Percentiles rank a stretch among this genome's conserved stretches.
These are phyloP conservation scores for Edolisoma coerulescens DNA, from an alignment of 2,113 vertebrate species.

Conservation along the genomic window DNA sequence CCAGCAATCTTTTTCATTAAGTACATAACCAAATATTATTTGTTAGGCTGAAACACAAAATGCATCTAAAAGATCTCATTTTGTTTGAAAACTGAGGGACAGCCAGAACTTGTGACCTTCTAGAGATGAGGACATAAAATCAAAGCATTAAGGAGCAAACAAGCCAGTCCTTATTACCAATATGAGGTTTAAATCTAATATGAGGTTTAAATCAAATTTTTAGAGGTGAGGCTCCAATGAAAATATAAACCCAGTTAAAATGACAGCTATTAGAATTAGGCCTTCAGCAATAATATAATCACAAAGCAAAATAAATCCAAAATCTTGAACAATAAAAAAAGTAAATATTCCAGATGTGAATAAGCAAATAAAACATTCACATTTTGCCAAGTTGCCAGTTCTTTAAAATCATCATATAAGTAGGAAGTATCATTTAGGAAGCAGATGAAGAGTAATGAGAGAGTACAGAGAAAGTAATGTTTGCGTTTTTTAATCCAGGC, in stretches of 20 bases:
- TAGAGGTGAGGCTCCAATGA: not conserved
- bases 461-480: not conserved
- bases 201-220: not conserved
- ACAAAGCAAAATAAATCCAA: not conserved
- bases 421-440: not conserved
- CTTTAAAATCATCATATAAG: not conserved
- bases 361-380: not conserved
- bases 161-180: not conserved
- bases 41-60: not conserved
- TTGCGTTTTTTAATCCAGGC: not conserved
- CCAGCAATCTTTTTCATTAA: slow-evolving; percentile 8
- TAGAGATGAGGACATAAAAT: not conserved
- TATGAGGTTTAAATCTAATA: not conserved
- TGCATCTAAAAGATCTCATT: not conserved
- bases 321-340: not conserved
- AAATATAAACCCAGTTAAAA: not conserved
- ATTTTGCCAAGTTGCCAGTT: not conserved
- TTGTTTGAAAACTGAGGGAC: not conserved
- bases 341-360: not conserved
- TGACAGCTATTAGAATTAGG: not conserved
- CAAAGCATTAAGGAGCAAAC: not conserved
- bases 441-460: not conserved
- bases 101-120: not conserved
- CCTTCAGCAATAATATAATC: not conserved
- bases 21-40: slow-evolving; percentile 26